Conservation (phyloP, 1,140 invertebrate species). For the Sminthurides bifidus region DNA sequence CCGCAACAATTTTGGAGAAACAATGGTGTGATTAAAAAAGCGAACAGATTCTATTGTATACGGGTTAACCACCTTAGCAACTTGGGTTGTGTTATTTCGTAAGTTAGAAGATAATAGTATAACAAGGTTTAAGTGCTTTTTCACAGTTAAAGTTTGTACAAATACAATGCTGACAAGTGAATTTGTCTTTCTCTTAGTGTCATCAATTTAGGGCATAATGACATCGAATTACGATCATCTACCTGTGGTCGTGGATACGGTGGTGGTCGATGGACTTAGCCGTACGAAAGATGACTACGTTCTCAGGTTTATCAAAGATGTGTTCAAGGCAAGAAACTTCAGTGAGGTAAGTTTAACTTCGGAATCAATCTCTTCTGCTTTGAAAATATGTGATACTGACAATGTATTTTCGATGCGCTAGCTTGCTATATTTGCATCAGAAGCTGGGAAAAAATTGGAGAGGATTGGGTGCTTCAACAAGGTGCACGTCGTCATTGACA, state of each 20-base stretch:
- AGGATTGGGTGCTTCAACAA: constrained; percentile 69
- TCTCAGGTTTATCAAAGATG: constrained; percentile 52
- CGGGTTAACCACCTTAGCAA: no score
- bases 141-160: no score
- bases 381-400: background rate
- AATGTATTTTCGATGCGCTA: constrained; percentile 23
- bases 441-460: constrained; percentile 55
- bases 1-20: no score
- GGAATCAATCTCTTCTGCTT: background rate
- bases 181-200: no score
- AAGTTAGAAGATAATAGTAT: no score
- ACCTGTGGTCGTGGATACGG: constrained; percentile 60
- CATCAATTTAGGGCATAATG: background rate
- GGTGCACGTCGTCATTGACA: constrained; percentile 68
- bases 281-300: constrained; percentile 74
- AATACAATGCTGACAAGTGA: no score
- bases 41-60: no score
- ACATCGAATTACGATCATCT: constrained; percentile 17
- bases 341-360: constrained; percentile 39
- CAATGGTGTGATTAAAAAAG: no score
- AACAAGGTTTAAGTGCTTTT: no score
- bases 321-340: constrained; percentile 54
- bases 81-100: no score
- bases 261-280: constrained; percentile 65
- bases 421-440: constrained; percentile 40